Evolutionary conservation across 2,888 invertebrate genomes (phyloP).

Genomic region (Caenorhabditis auriculariae): DNA sequence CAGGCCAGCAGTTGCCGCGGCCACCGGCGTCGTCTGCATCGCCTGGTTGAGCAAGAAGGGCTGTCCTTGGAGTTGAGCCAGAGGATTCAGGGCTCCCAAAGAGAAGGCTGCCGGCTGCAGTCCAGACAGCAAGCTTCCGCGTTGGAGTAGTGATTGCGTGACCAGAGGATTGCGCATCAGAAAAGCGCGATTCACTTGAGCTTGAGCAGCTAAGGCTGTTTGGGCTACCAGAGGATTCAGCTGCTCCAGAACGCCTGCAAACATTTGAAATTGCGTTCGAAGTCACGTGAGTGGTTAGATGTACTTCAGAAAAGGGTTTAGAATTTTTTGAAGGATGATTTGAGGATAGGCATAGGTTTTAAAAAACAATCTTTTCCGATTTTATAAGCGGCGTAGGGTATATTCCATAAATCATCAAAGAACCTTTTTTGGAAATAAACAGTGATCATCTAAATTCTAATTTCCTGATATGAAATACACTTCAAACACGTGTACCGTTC

Average conservation of each 20-base stretch:
- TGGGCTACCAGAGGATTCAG: constrained; percentile 29
- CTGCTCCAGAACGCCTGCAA: constrained; percentile 27
- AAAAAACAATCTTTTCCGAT: too few species aligned
- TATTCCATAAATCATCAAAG: too few species aligned
- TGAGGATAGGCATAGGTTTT: too few species aligned
- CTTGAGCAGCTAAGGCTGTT: constrained; percentile 27
- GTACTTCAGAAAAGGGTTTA: too few species aligned
- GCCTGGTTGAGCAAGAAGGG: constrained; percentile 26
- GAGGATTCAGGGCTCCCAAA: constrained; percentile 15
- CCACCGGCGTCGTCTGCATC: constrained; percentile 5
- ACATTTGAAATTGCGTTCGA: neutral
- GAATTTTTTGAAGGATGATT: too few species aligned
- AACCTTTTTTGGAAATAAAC: too few species aligned
- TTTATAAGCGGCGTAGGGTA: too few species aligned
- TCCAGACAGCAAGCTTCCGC: constrained; percentile 22
- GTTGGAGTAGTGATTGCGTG: constrained; percentile 27
- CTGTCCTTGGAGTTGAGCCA: constrained; percentile 33
- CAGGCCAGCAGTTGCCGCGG: constrained; percentile 13
- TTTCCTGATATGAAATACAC: too few species aligned
- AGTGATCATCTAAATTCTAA: too few species aligned
- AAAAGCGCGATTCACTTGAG: constrained; percentile 35
- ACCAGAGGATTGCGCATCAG: constrained; percentile 29
- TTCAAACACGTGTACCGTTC: too few species aligned
- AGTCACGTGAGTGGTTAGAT: too few species aligned
- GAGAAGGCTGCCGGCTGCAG: constrained; percentile 16